phyloP scores from a whole-genome alignment of 2,888 invertebrate genomes.

The Hypsopygia costalis region DNA sequence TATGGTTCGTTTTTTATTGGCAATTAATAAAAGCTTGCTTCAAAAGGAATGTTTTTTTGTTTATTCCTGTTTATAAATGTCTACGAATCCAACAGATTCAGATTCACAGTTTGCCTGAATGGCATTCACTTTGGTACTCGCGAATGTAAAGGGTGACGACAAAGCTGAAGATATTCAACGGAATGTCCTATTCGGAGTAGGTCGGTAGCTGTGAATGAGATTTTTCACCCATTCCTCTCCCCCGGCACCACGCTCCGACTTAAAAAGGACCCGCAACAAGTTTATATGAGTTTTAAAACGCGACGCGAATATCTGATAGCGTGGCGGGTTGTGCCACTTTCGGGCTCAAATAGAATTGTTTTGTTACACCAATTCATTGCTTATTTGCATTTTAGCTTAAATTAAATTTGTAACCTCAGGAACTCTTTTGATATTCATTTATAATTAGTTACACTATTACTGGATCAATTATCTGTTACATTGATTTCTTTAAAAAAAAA shows the following conservation, averaged over 20 bases:
- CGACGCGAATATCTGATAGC: conserved; percentile 5
- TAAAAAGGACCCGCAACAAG: conserved; percentile 21
- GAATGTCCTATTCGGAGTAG: not conserved
- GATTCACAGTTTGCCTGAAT: too few relatives aligned
- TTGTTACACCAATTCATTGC: conserved; percentile 8
- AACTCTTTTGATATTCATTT: too few relatives aligned
- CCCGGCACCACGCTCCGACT: conserved; percentile 9
- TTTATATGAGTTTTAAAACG: conserved; percentile 21
- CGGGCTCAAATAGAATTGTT: conserved; percentile 18
- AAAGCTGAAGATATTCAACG: conserved; percentile 3
- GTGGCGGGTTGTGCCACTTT: conserved; percentile 1
- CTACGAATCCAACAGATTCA: too few relatives aligned
- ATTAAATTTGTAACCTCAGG: too few relatives aligned
- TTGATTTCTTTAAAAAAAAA: too few relatives aligned
- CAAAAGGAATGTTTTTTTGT: too few relatives aligned
- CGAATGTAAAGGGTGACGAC: not conserved
- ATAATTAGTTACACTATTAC: too few relatives aligned
- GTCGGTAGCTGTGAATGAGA: conserved; percentile 1
- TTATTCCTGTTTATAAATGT: too few relatives aligned
- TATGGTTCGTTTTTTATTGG: too few relatives aligned
- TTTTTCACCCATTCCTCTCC: conserved; percentile 2
- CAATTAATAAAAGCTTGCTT: too few relatives aligned
- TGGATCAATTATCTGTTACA: too few relatives aligned
- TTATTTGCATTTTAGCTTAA: not conserved
- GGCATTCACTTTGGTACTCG: too few relatives aligned